Conservation (phyloP, 2,113 vertebrate species). For the Pterocles gutturalis region DNA sequence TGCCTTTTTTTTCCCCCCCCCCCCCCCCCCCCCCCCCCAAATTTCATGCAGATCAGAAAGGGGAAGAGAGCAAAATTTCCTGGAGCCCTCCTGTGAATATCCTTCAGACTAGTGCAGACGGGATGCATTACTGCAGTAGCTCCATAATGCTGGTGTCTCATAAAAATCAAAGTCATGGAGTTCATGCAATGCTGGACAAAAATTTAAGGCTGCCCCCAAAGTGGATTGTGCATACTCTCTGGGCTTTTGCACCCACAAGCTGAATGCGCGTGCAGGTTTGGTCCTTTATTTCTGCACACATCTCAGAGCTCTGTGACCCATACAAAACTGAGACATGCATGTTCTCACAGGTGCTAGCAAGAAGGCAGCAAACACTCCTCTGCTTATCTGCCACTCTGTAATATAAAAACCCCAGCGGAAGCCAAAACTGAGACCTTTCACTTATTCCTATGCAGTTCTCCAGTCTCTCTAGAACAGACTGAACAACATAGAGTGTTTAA, state of each 20-base stretch:
- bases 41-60: background rate
- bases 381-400: background rate
- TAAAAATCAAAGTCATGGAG: background rate
- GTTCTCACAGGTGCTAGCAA: background rate
- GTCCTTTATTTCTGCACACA: background rate
- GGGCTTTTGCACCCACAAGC: background rate
- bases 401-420: background rate
- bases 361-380: background rate
- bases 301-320: background rate
- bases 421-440: background rate
- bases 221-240: background rate
- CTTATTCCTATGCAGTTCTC: background rate
- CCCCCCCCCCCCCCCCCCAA: too few species aligned
- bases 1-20: too few species aligned
- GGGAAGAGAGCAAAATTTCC: background rate
- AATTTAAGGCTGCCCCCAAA: background rate
- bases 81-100: background rate
- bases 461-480: background rate
- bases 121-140: background rate
- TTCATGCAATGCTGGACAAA: background rate
- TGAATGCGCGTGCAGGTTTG: background rate
- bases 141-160: background rate
- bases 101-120: background rate
- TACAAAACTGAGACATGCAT: background rate
- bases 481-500: background rate